Base-by-base conservation (phyloP, 2,113 vertebrate genomes). In the Pseudopodoces humilis region DNA sequence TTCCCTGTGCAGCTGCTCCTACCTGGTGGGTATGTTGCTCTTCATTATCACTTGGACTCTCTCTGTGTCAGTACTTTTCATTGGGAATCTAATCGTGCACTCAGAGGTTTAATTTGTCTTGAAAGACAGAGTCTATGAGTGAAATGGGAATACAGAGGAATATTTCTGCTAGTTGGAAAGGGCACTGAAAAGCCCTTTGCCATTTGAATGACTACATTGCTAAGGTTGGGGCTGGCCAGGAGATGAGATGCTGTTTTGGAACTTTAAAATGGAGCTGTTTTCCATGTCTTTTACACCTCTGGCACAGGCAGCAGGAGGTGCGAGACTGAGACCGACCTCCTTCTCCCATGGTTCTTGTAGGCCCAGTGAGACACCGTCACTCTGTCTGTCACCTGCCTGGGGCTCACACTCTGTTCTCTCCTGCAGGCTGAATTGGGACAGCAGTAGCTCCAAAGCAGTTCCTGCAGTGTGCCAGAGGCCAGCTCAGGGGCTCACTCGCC, bases 361-460 rank as follows among this genome's bases (percentile, higher is more conserved):
- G 53, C 14, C 31, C 27, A 4, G 24, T 3, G 41, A 25, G 67
- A 13, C 2, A 1, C 7, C 2, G 1, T 9, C 21, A 4, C 21
- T 35, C 13, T 39, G 58, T 6, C 30, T 74, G 60, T 35, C 21
- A 35, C 68, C 31, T 56, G 16, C 3, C 24, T 23, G 24, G 17
- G 65, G 12, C 6, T 78, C 2, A 0, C 27, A 8, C 56, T 47
- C 41, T 7, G 2, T 3, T 0, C 37, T 53, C 28, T 71, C 20
- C 68, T 60, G 47, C 68, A 69, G 52, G 62, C 44, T 3, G 13
- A 8, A 14, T 3, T 44, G 35, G 24, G 39, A 1, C 31, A 21
- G 13, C 4, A 2, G 10, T 11, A 30, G 18, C 50, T 46, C 12
- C 46, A 46, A 30, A 17, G 2, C 3, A 41, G 25, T 12, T 78